phyloP scores from a whole-genome alignment of 2,888 invertebrate genomes.

The Leptura quadrifasciata region DNA sequence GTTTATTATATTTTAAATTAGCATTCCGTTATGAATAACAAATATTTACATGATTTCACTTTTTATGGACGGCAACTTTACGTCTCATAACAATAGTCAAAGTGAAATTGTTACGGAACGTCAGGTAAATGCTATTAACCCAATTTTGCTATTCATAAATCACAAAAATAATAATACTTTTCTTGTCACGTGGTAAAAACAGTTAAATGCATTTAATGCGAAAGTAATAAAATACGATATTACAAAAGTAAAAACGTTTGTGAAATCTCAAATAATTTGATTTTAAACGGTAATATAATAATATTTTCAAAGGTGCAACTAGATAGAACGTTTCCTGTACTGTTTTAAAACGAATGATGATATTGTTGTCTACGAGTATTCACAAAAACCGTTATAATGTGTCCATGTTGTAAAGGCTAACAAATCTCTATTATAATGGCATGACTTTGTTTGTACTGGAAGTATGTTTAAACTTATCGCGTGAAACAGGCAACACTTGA shows the following conservation, averaged over 20 bases:
- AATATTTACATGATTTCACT: constrained; percentile 28
- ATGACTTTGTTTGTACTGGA: too few species aligned
- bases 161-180: neutral
- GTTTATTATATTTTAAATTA: constrained; percentile 14
- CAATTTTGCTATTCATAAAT: constrained; percentile 8
- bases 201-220: neutral
- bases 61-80: constrained; percentile 29
- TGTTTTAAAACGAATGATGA: too few species aligned
- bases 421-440: too few species aligned
- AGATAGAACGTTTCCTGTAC: too few species aligned
- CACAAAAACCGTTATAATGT: too few species aligned
- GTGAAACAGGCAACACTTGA: too few species aligned
- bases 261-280: neutral
- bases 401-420: too few species aligned
- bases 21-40: constrained; percentile 29
- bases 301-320: too few species aligned
- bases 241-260: neutral
- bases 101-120: constrained; percentile 18
- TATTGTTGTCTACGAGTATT: too few species aligned
- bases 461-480: too few species aligned
- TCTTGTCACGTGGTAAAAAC: neutral
- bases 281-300: neutral
- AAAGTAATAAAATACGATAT: neutral
- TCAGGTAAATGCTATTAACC: constrained; percentile 10
- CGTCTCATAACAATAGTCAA: constrained; percentile 8